These are phyloP conservation scores for Oxystoma pomonae DNA, from an alignment of 2,888 invertebrate species.

Conservation along the genomic window DNA sequence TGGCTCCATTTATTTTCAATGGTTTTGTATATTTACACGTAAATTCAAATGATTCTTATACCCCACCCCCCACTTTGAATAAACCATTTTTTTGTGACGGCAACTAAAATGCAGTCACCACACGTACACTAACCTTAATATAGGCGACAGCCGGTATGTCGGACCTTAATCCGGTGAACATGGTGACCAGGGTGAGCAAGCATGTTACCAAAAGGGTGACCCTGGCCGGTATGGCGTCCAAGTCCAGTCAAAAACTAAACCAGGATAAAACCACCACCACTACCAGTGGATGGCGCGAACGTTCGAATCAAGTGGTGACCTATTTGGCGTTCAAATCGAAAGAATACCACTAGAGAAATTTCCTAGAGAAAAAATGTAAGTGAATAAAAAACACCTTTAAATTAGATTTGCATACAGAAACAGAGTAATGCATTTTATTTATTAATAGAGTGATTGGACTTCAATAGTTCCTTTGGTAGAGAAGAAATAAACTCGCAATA, in stretches of 20 bases:
- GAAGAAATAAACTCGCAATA: no score
- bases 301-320: slow-evolving; percentile 83
- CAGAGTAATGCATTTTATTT: no score
- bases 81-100: no score
- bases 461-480: no score
- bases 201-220: slow-evolving; percentile 79
- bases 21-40: no score
- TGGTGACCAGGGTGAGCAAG: slow-evolving; percentile 79
- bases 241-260: slow-evolving; percentile 83
- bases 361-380: slow-evolving; percentile 55
- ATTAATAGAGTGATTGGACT: no score
- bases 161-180: slow-evolving; percentile 78
- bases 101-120: not conserved
- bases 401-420: no score
- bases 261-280: slow-evolving; percentile 80
- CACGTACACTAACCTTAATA: slow-evolving; percentile 63
- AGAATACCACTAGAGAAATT: slow-evolving; percentile 79
- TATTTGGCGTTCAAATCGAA: slow-evolving; percentile 78
- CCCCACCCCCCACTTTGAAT: no score
- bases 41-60: no score
- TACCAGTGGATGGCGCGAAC: slow-evolving; percentile 78
- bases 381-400: no score
- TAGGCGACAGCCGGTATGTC: slow-evolving; percentile 85
- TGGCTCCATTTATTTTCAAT: no score
- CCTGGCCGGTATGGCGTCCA: slow-evolving; percentile 80